A percentile compares a stretch with the other conserved stretches of the same genome.
These are phyloP conservation scores for Tryphoninae sp. DNA, from an alignment of 2,888 invertebrate species.

Conservation along the genomic window DNA sequence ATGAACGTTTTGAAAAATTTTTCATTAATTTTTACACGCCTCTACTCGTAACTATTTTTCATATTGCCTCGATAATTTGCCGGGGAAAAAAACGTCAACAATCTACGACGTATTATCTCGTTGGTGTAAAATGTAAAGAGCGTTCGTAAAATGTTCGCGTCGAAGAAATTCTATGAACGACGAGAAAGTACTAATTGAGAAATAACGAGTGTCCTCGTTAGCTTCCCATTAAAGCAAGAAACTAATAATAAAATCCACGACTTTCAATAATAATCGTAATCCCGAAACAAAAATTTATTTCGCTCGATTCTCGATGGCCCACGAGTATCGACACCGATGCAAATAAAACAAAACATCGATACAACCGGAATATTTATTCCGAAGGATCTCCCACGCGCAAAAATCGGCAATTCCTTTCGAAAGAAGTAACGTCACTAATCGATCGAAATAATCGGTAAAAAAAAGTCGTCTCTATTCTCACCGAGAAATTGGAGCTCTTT, in stretches of 20 bases:
- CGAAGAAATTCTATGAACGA: conserved; percentile 5
- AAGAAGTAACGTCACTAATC: conserved; percentile 13
- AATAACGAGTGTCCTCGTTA: conserved; percentile 29
- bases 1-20: conserved; percentile 4
- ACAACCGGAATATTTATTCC: too few relatives aligned
- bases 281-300: too few relatives aligned
- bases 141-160: background rate
- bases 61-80: background rate
- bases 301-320: background rate
- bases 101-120: too few relatives aligned
- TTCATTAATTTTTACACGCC: conserved; percentile 2
- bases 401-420: too few relatives aligned
- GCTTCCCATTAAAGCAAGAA: too few relatives aligned
- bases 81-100: too few relatives aligned
- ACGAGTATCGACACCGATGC: too few relatives aligned
- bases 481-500: conserved; percentile 31
- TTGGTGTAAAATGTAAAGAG: background rate
- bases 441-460: conserved; percentile 36
- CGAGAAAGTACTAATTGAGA: conserved; percentile 36
- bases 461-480: background rate
- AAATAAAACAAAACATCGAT: too few relatives aligned
- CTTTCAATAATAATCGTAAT: background rate
- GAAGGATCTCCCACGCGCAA: too few relatives aligned
- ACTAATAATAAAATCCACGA: too few relatives aligned
- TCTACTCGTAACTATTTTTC: background rate